phyloP scores from a whole-genome alignment of 2,113 vertebrate species.

The Lophotis ruficrista region DNA sequence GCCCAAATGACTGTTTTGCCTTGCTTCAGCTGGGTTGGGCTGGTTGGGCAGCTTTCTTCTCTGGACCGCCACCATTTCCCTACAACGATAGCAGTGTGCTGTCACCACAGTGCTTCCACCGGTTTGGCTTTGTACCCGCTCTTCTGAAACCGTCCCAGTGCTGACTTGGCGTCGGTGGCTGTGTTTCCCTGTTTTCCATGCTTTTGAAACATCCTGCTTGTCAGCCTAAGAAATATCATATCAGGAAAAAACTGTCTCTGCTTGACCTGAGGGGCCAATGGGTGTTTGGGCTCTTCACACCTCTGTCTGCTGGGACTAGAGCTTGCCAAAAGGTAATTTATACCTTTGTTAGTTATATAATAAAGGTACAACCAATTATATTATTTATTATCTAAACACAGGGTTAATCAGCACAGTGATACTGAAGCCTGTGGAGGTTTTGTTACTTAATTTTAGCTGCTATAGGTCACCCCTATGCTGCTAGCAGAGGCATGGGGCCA shows the following conservation, averaged over 20 bases:
- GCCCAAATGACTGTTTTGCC: neutral
- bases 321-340: neutral
- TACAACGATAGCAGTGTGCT: rapidly evolving
- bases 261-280: neutral
- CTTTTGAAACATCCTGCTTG: neutral
- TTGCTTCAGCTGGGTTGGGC: neutral
- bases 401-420: neutral
- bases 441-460: neutral
- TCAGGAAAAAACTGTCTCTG: neutral
- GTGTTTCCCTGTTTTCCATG: neutral
- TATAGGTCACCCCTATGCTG: neutral
- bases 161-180: neutral
- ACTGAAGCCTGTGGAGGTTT: neutral
- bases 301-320: neutral
- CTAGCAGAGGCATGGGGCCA: neutral
- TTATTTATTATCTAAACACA: neutral
- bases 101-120: rapidly evolving
- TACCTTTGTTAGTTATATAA: neutral
- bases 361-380: no score
- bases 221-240: neutral
- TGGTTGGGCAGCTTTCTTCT: rapidly evolving
- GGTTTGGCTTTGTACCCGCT: neutral
- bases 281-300: neutral
- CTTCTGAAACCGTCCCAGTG: rapidly evolving
- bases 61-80: rapidly evolving